phyloP scores from a whole-genome alignment of 2,113 vertebrate species.

The Alectura lathami region DNA sequence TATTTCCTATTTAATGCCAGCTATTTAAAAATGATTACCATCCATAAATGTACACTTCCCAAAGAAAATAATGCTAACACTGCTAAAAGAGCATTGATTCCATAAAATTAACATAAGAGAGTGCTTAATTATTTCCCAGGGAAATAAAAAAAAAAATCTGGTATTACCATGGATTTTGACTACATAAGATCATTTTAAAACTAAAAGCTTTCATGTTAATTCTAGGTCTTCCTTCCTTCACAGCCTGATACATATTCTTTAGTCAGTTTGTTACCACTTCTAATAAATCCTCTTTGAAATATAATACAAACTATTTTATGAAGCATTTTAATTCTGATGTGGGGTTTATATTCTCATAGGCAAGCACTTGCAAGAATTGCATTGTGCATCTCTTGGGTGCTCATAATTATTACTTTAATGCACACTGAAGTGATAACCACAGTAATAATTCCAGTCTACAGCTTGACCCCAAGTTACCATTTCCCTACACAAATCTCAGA shows the following conservation, averaged over 20 bases:
- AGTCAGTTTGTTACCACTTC: neutral
- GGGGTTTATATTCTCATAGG: neutral
- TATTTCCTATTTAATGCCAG: neutral
- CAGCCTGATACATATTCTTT: neutral
- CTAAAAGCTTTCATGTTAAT: neutral
- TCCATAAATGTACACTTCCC: neutral
- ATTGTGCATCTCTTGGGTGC: neutral
- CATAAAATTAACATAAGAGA: constrained; percentile 22
- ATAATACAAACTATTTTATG: constrained; percentile 11
- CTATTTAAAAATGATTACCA: neutral
- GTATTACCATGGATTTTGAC: neutral
- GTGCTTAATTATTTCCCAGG: constrained; percentile 28
- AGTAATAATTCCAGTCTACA: neutral
- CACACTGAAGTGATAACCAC: neutral
- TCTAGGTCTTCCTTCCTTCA: neutral
- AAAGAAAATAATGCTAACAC: constrained; percentile 25
- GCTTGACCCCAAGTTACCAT: neutral
- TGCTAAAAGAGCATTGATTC: neutral
- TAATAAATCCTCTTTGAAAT: constrained; percentile 39
- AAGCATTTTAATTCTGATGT: neutral
- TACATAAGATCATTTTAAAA: neutral
- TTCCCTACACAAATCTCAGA: neutral
- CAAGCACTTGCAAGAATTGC: neutral
- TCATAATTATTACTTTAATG: constrained; percentile 5
- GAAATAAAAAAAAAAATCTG: neutral